phyloP scores from a whole-genome alignment of 1,140 invertebrate species.

The Babylonia areolata region DNA sequence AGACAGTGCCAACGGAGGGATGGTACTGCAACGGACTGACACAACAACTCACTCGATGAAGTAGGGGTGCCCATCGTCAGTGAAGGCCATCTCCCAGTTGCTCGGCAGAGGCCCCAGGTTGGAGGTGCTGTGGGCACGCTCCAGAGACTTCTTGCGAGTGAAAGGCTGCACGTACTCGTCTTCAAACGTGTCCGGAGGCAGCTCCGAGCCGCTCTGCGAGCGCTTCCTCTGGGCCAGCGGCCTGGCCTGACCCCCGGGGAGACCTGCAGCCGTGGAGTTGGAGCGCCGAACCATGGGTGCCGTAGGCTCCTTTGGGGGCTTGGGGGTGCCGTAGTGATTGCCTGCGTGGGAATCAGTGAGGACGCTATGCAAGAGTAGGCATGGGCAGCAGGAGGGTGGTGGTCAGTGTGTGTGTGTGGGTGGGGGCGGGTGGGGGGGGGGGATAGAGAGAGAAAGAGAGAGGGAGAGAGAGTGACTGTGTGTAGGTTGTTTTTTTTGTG shows the following conservation, averaged over 20 bases:
- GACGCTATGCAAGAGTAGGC: no score
- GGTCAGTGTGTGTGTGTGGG: no score
- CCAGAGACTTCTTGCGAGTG: constrained; percentile 65
- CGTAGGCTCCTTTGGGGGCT: constrained; percentile 75
- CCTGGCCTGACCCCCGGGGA: constrained; percentile 78
- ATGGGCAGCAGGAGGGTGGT: no score
- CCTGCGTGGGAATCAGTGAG: no score
- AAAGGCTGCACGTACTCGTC: constrained; percentile 60
- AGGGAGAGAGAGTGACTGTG: no score
- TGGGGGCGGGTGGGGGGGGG: no score
- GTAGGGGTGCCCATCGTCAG: constrained; percentile 96
- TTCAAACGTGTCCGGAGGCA: constrained; percentile 54
- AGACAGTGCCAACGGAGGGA: no score
- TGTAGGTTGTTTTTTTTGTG: no score
- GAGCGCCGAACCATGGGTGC: constrained; percentile 61
- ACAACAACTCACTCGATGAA: constrained; percentile 99
- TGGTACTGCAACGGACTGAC: no score
- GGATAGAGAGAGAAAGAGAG: no score
- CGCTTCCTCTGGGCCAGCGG: constrained; percentile 78
- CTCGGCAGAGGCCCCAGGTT: constrained; percentile 91
- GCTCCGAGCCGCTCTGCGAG: constrained; percentile 62
- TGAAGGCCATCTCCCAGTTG: constrained; percentile 98
- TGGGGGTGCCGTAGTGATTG: constrained; percentile 78
- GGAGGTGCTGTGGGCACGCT: constrained; percentile 57
- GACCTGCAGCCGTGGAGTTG: constrained; percentile 68